Evolutionary conservation across 2,113 vertebrate genomes (phyloP).

Genomic region (Hypanus sabinus): DNA sequence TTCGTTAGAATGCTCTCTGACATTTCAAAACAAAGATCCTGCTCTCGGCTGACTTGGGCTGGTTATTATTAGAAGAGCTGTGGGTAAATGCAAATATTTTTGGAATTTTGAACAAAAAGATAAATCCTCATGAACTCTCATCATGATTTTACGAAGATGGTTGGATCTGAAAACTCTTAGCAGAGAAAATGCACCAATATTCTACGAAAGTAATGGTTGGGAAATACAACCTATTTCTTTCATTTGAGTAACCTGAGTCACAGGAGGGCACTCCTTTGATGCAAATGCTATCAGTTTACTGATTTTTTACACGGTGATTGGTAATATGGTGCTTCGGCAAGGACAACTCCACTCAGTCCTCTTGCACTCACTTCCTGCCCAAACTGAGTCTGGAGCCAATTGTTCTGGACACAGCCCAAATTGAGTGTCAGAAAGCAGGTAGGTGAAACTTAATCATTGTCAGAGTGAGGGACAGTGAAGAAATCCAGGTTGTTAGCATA

Average conservation of each 20-base stretch:
- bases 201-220: too few species aligned
- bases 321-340: too few species aligned
- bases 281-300: too few species aligned
- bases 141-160: neutral
- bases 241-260: neutral
- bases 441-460: neutral
- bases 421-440: neutral
- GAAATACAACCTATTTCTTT: neutral
- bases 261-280: neutral
- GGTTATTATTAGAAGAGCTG: neutral
- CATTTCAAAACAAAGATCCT: neutral
- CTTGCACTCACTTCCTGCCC: neutral
- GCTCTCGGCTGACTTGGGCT: neutral
- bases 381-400: neutral
- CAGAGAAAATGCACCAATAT: neutral
- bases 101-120: too few species aligned
- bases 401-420: neutral
- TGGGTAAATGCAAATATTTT: too few species aligned
- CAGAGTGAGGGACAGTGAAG: neutral
- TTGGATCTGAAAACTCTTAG: neutral
- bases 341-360: neutral
- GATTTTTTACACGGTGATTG: neutral
- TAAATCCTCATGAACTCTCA: too few species aligned
- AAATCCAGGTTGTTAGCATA: neutral
- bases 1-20: neutral